Evolutionary conservation across 2,797 vertebrate genomes (phyloP).

Genomic region (Apodemus agrarius): DNA sequence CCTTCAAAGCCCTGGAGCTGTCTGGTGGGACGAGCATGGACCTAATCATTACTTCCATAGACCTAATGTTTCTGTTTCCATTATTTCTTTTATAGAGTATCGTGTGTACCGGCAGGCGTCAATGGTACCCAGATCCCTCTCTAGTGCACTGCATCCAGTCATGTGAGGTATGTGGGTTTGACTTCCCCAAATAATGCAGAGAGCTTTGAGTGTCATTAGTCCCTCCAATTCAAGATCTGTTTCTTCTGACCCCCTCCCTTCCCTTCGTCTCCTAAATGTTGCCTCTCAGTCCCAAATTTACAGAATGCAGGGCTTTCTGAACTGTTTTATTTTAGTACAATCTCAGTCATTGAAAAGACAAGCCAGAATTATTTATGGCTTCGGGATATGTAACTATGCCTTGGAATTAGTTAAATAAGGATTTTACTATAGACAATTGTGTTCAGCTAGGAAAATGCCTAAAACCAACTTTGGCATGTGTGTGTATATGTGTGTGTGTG

Average conservation of each 20-base stretch:
- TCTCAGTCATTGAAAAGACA: background rate
- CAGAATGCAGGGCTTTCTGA: background rate
- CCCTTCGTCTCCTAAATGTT: background rate
- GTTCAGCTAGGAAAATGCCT: background rate
- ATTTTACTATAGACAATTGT: constrained; percentile 10
- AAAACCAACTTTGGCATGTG: background rate
- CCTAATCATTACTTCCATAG: background rate
- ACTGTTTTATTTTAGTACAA: constrained; percentile 20
- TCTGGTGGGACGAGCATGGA: background rate
- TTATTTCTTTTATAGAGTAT: constrained; percentile 88
- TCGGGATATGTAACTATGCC: constrained; percentile 10
- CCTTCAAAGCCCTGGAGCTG: background rate
- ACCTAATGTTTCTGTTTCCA: background rate
- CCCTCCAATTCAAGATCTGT: background rate
- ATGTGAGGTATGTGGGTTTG: constrained; percentile 93
- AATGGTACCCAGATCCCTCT: constrained; percentile 94
- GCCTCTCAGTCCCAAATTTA: background rate
- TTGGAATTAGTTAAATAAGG: background rate
- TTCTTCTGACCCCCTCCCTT: background rate
- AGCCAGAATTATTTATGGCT: constrained; percentile 53
- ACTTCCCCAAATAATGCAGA: background rate
- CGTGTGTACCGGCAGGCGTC: constrained; percentile 94
- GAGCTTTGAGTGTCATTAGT: background rate
- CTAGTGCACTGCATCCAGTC: constrained; percentile 95
- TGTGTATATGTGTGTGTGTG: background rate